Percentiles rank a stretch among this genome's conserved stretches.
phyloP scores from a whole-genome alignment of 2,888 invertebrate species.

The Eucera pruinosa region DNA sequence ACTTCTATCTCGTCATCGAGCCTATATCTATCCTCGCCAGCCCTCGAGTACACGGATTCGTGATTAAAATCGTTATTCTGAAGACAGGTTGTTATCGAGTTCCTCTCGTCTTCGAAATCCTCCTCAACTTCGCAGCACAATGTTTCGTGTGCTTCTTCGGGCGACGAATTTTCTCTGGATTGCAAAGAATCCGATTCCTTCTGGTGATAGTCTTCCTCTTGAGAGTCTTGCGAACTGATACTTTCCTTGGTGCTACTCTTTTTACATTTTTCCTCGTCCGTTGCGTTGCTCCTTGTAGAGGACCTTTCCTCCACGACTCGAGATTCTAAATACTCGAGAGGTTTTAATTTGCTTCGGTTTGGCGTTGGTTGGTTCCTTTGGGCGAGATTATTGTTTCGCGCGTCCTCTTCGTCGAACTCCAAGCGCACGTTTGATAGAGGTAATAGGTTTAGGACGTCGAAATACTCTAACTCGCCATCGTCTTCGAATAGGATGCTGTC shows the following conservation, averaged over 20 bases:
- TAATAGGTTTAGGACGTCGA: slow-evolving; percentile 81
- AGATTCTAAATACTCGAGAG: slow-evolving; percentile 43
- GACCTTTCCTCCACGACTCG: slow-evolving; percentile 36
- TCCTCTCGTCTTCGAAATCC: slow-evolving; percentile 25
- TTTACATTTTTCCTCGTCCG: slow-evolving; percentile 76
- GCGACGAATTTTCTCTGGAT: slow-evolving; percentile 11
- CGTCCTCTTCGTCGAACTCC: slow-evolving; percentile 76
- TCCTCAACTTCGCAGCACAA: neutral
- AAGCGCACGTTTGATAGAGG: slow-evolving; percentile 82
- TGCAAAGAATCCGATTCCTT: slow-evolving; percentile 3
- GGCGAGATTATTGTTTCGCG: slow-evolving; percentile 40
- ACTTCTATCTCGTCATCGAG: slow-evolving; percentile 59
- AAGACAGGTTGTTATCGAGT: slow-evolving; percentile 3
- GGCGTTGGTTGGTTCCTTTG: slow-evolving; percentile 8
- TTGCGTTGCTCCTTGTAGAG: slow-evolving; percentile 62
- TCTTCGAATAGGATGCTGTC: slow-evolving; percentile 82
- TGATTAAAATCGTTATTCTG: slow-evolving; percentile 13
- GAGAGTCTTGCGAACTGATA: slow-evolving; percentile 23
- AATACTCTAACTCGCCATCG: slow-evolving; percentile 81
- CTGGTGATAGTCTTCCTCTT: neutral
- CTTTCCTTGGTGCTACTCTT: slow-evolving; percentile 48
- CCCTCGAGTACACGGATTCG: slow-evolving; percentile 1
- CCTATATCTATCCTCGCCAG: slow-evolving; percentile 36
- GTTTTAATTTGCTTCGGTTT: slow-evolving; percentile 11
- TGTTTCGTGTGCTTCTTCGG: neutral